These are phyloP conservation scores for Muschampia staudingeri DNA, from an alignment of 2,888 invertebrate species.

Conservation along the genomic window DNA sequence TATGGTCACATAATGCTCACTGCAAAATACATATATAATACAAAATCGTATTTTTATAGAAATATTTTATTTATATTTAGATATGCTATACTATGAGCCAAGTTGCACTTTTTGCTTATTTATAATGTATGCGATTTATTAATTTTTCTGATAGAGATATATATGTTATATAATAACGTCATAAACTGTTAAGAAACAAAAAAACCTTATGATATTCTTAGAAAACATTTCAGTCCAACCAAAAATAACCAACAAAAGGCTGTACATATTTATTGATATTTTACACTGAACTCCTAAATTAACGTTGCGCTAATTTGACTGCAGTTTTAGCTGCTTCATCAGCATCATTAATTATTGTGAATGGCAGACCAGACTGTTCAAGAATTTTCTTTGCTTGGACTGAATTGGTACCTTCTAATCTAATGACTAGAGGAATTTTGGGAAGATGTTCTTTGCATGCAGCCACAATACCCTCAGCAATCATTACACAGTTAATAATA, in stretches of 20 bases:
- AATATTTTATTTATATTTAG: too few species aligned
- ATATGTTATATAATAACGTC: too few species aligned
- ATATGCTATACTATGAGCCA: too few species aligned
- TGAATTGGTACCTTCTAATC: slow-evolving; percentile 99
- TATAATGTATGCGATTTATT: too few species aligned
- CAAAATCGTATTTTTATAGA: too few species aligned
- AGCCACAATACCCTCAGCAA: slow-evolving; percentile 98
- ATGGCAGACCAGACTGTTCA: slow-evolving; percentile 95
- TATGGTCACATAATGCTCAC: too few species aligned
- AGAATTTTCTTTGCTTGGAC: slow-evolving; percentile 96
- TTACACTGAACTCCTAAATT: not conserved
- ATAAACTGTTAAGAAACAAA: not conserved
- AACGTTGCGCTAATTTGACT: slow-evolving; percentile 90
- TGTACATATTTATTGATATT: not conserved
- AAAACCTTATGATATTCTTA: not conserved
- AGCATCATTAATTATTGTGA: slow-evolving; percentile 96
- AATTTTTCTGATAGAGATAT: not conserved
- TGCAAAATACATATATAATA: too few species aligned
- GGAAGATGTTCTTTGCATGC: slow-evolving; percentile 96
- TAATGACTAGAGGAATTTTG: slow-evolving; percentile 97
- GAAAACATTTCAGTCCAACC: not conserved
- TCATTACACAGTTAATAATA: slow-evolving; percentile 99
- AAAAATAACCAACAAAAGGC: not conserved
- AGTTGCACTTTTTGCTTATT: too few species aligned
- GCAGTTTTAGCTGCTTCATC: slow-evolving; percentile 98